Percentiles rank a stretch among this genome's conserved stretches.
These are phyloP conservation scores for Neoniphon sammara DNA, from an alignment of 2,797 vertebrate genomes.

Conservation along the genomic window DNA sequence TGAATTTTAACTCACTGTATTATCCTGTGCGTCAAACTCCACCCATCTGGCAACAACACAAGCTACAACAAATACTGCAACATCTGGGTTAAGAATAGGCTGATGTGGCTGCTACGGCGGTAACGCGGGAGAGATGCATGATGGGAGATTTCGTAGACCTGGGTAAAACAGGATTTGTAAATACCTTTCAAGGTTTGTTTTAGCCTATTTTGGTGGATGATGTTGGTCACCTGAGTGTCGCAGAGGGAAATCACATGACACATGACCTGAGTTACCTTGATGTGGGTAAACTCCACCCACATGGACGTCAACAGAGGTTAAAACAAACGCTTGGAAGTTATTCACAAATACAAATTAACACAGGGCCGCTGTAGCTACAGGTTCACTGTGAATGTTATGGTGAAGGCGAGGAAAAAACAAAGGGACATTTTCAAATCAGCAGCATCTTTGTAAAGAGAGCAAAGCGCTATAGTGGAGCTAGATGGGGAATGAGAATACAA, in stretches of 20 bases:
- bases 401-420: conserved; percentile 15
- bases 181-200: too few species aligned
- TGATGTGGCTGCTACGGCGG: too few species aligned
- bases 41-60: too few species aligned
- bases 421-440: conserved; percentile 13
- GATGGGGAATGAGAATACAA: not conserved
- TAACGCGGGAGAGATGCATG: too few species aligned
- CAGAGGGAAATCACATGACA: not conserved
- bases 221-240: too few species aligned
- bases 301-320: not conserved
- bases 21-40: too few species aligned
- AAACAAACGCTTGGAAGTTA: not conserved
- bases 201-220: too few species aligned
- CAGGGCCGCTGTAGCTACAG: not conserved
- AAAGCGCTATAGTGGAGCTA: not conserved
- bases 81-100: too few species aligned
- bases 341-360: not conserved
- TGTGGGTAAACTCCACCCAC: conserved; percentile 39
- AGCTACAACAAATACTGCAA: too few species aligned
- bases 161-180: too few species aligned
- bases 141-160: too few species aligned
- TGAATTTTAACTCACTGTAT: too few species aligned
- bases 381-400: not conserved
- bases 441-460: not conserved
- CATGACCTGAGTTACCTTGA: not conserved